phyloP scores from a whole-genome alignment of 1,140 invertebrate genomes.

The Melipona quadrifasciata region DNA sequence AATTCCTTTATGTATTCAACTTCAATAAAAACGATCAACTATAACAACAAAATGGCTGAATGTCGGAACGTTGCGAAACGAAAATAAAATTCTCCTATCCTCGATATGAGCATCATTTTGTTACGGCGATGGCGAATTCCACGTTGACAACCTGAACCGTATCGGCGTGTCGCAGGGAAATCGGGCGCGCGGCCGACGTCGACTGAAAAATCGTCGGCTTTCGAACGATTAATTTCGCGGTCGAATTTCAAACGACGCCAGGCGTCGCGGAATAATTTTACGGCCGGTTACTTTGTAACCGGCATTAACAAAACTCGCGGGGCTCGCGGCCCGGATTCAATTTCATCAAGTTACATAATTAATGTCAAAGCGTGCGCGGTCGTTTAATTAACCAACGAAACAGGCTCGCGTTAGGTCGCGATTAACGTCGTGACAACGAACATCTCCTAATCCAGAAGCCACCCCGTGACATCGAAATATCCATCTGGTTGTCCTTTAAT shows the following conservation, averaged over 20 bases:
- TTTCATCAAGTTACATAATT: conserved; percentile 46
- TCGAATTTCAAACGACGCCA: conserved; percentile 24
- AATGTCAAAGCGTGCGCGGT: conserved; percentile 17
- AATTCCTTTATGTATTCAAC: not conserved
- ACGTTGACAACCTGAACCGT: not conserved
- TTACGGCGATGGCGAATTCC: not conserved
- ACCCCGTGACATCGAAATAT: not conserved
- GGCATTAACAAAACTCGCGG: conserved; percentile 33
- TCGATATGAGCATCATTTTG: not conserved
- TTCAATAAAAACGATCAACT: too few species aligned
- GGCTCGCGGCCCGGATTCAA: conserved; percentile 27
- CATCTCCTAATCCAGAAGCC: not conserved
- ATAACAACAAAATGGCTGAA: too few species aligned
- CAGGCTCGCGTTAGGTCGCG: conserved; percentile 22
- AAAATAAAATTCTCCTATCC: not conserved
- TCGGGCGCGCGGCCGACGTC: not conserved
- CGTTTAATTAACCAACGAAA: conserved; percentile 41
- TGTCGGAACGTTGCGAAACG: not conserved
- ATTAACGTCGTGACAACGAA: conserved; percentile 10
- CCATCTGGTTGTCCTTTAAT: not conserved
- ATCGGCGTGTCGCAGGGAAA: not conserved
- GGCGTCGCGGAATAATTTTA: conserved; percentile 36
- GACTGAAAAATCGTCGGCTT: conserved; percentile 11
- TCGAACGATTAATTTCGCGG: conserved; percentile 28
- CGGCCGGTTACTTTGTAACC: conserved; percentile 28